These are phyloP conservation scores for Araneus ventricosus DNA, from an alignment of 1,140 invertebrate genomes.

Conservation along the genomic window DNA sequence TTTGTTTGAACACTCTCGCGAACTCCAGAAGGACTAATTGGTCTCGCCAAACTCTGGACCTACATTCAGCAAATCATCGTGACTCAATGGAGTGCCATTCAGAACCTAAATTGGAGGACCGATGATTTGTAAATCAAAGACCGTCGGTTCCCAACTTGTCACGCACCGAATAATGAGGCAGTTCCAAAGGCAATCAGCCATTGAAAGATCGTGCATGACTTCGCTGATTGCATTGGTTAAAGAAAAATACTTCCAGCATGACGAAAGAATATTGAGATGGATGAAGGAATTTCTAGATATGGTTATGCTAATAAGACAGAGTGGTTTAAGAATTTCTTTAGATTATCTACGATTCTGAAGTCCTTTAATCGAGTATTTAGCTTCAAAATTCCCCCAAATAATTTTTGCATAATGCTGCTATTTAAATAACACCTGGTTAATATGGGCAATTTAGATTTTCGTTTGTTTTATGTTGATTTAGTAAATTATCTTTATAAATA, in stretches of 20 bases:
- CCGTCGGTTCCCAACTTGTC: not conserved
- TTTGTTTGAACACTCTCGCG: not conserved
- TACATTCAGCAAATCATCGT: not conserved
- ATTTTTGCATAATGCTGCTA: no score
- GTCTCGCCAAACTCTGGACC: not conserved
- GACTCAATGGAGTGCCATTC: not conserved
- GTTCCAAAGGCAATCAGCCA: not conserved
- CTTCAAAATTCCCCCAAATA: no score
- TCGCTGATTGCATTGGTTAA: not conserved
- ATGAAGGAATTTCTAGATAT: no score
- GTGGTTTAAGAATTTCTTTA: no score
- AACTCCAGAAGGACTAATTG: not conserved
- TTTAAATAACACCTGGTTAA: no score
- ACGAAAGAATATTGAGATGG: no score
- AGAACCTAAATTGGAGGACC: not conserved
- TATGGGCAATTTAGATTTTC: no score
- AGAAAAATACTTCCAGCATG: not conserved
- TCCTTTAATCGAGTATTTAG: no score
- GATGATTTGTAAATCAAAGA: conserved; percentile 27
- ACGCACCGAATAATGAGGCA: not conserved
- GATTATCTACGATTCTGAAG: no score
- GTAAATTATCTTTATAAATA: no score
- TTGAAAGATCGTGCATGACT: not conserved
- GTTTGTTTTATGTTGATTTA: no score
- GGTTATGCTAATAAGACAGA: no score